phyloP scores from a whole-genome alignment of 64 coral and sea anemone species.

The Montipora efflorescens region DNA sequence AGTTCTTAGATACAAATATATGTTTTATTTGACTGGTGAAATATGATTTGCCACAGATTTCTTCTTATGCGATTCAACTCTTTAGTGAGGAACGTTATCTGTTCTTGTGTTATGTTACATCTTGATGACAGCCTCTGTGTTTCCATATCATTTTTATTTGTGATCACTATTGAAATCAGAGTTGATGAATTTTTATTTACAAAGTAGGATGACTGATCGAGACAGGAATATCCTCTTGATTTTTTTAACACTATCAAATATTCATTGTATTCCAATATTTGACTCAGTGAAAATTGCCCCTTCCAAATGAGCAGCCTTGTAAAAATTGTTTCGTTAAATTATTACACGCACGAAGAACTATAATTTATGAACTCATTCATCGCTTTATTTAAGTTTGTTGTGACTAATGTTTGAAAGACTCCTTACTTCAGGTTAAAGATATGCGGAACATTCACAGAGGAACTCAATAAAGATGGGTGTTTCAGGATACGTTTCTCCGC shows the following conservation, averaged over 20 bases:
- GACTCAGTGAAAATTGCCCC: too few relatives aligned
- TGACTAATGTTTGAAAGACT: constrained; percentile 32
- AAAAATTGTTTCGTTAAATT: constrained; percentile 62
- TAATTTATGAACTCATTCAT: constrained; percentile 51
- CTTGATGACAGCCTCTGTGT: constrained; percentile 25
- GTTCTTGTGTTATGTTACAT: neutral
- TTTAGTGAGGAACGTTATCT: constrained; percentile 39
- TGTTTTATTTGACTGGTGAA: constrained; percentile 17
- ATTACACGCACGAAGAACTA: constrained; percentile 43
- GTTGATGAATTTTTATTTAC: constrained; percentile 35
- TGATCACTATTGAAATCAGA: constrained; percentile 37
- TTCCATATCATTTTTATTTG: constrained; percentile 38
- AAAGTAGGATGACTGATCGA: constrained; percentile 40
- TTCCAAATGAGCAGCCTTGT: constrained; percentile 30
- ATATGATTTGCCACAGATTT: neutral
- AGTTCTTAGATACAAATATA: constrained; percentile 12
- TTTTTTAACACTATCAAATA: constrained; percentile 10
- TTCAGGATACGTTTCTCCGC: constrained; percentile 42
- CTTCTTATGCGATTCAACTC: neutral
- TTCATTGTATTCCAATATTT: neutral
- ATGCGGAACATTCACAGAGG: constrained; percentile 31
- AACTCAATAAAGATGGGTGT: constrained; percentile 48
- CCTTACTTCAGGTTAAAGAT: constrained; percentile 27
- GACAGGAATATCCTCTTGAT: neutral
- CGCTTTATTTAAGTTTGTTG: constrained; percentile 58